Conservation (phyloP, 2,797 vertebrate species). For the Tapera naevia region DNA sequence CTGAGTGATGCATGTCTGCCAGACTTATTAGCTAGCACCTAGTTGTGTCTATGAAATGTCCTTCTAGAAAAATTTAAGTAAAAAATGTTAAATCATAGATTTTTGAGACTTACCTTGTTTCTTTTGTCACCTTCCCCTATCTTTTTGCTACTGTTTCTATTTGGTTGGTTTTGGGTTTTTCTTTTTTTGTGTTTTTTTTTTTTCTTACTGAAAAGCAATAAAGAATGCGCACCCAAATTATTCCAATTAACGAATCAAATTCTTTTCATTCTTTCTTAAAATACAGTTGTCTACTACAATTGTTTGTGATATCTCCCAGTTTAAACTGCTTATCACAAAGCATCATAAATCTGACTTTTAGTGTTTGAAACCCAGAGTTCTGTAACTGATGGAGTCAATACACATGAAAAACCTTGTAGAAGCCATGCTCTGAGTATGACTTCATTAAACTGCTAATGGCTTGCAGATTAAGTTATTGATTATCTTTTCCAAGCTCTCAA, state of each 20-base stretch:
- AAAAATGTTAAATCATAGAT: neutral
- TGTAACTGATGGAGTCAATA: neutral
- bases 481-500: neutral
- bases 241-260: neutral
- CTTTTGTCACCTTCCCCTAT: neutral
- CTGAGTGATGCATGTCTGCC: neutral
- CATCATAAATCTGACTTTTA: neutral
- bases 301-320: neutral
- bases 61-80: neutral
- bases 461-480: neutral
- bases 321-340: neutral
- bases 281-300: neutral
- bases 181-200: too few species aligned
- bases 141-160: neutral
- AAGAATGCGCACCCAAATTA: neutral
- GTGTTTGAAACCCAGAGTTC: neutral
- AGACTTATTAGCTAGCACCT: neutral
- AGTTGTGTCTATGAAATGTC: neutral
- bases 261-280: neutral
- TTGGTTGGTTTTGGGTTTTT: too few species aligned
- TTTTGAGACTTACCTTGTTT: neutral
- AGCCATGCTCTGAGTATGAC: too few species aligned
- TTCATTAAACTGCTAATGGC: too few species aligned
- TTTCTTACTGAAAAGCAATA: neutral
- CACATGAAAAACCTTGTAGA: neutral